Percentiles rank a stretch among this genome's conserved stretches.
phyloP scores from a whole-genome alignment of 2,888 invertebrate genomes.

The Dicyrtomina minuta region DNA sequence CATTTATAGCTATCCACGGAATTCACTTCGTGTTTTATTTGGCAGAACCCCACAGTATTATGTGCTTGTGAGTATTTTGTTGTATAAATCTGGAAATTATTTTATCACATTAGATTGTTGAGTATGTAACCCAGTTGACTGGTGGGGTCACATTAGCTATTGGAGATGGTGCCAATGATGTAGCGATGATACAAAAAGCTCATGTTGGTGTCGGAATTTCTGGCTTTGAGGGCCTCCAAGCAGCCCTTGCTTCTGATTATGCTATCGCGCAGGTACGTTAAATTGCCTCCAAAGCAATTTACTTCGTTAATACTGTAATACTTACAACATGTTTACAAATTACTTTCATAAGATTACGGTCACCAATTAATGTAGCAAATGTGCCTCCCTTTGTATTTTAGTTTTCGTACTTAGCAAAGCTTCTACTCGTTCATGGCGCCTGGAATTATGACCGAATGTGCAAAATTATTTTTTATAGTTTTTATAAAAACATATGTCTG shows the following conservation, averaged over 20 bases:
- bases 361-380: no score
- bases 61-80: no score
- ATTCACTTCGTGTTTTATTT: no score
- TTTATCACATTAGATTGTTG: conserved; percentile 69
- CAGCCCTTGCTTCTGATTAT: conserved; percentile 98
- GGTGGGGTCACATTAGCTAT: conserved; percentile 87
- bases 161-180: conserved; percentile 96
- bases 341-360: no score
- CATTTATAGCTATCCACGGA: no score
- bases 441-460: conserved; percentile 99
- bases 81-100: no score
- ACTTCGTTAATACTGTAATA: no score
- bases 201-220: conserved; percentile 97
- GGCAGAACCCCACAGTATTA: no score
- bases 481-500: conserved; percentile 99
- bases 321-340: no score
- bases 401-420: conserved; percentile 87
- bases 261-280: conserved; percentile 80
- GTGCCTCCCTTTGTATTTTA: no score
- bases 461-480: conserved; percentile 96
- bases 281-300: no score
- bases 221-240: conserved; percentile 97
- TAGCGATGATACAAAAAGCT: conserved; percentile 97
- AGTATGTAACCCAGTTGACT: conserved; percentile 76
- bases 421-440: conserved; percentile 94